A percentile compares a stretch with the other conserved stretches of the same genome.
Conservation (phyloP, 2,797 vertebrate species). For the Mionectes olivaceus region DNA sequence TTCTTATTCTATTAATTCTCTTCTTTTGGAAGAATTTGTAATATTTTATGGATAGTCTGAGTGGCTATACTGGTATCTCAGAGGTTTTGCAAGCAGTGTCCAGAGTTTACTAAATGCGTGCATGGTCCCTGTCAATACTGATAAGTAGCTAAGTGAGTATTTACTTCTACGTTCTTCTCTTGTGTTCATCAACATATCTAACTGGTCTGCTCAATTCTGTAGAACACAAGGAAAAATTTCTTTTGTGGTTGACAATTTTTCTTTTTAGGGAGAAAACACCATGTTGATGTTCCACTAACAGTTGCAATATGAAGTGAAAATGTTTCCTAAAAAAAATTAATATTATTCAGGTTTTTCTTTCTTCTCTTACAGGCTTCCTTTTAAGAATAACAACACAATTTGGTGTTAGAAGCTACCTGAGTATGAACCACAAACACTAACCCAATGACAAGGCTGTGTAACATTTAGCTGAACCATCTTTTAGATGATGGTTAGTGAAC, state of each 20-base stretch:
- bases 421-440: neutral
- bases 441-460: neutral
- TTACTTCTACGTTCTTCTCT: neutral
- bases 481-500: neutral
- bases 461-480: neutral
- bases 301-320: neutral
- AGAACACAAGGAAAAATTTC: neutral
- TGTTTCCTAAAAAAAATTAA: neutral
- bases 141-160: neutral
- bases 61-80: neutral
- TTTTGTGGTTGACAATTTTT: neutral
- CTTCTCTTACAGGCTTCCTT: accelerated
- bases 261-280: neutral
- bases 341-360: neutral
- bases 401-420: neutral
- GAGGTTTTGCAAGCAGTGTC: neutral
- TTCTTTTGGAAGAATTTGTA: neutral
- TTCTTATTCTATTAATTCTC: neutral
- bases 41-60: neutral
- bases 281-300: neutral
- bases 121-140: accelerated
- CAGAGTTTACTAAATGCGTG: neutral
- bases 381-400: neutral
- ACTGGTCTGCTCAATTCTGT: neutral
- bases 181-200: neutral